Evolutionary conservation across 2,113 vertebrate genomes (phyloP).

Genomic region (Nothobranchius kuhntae): DNA sequence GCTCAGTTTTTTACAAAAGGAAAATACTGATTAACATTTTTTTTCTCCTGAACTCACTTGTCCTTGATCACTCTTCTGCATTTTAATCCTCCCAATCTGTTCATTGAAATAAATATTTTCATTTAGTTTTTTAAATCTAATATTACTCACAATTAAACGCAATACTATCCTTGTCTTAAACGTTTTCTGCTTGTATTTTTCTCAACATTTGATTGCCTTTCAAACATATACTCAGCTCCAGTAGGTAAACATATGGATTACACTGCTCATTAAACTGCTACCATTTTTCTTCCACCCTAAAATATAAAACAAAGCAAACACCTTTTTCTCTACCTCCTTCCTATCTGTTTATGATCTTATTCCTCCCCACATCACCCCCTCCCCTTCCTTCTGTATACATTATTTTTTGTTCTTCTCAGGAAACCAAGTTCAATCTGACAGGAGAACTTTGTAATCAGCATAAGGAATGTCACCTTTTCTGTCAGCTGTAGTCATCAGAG

Average conservation of each 20-base stretch:
- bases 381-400: neutral
- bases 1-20: too few relatives aligned
- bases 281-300: neutral
- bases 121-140: too few relatives aligned
- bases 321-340: neutral
- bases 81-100: neutral
- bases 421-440: constrained; percentile 35
- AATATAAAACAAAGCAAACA: neutral
- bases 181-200: neutral
- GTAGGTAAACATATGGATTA: neutral
- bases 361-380: neutral
- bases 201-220: neutral
- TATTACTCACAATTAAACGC: too few relatives aligned
- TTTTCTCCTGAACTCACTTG: neutral
- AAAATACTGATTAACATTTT: too few relatives aligned
- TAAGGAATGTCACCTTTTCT: constrained; percentile 72
- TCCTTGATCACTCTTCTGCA: constrained; percentile 2
- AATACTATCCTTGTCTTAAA: neutral
- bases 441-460: constrained; percentile 64
- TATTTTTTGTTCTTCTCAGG: constrained; percentile 5
- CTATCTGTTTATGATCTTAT: neutral
- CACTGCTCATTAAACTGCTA: neutral
- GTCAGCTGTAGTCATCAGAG: constrained; percentile 32
- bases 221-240: neutral
- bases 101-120: too few relatives aligned